Percentiles rank a stretch among this genome's conserved stretches.
These are phyloP conservation scores for Nannoperca obscura DNA, from an alignment of 2,797 vertebrate genomes.

Conservation along the genomic window DNA sequence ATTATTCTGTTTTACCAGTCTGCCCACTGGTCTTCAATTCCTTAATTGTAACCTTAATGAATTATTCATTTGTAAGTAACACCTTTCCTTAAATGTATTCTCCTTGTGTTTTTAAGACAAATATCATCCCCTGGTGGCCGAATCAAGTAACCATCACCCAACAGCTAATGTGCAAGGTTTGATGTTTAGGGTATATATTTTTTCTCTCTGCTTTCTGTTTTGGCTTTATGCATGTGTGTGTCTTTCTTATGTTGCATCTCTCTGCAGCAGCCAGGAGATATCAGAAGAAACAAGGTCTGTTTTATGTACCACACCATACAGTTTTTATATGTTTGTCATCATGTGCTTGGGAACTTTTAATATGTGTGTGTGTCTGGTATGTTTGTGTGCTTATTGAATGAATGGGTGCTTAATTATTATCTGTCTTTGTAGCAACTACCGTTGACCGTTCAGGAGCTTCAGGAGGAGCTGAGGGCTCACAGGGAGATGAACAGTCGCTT, in stretches of 20 bases:
- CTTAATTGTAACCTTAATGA: neutral
- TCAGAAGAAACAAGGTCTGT: conserved; percentile 93
- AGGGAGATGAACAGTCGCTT: conserved; percentile 93
- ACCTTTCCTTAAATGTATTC: neutral
- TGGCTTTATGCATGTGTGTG: conserved; percentile 73
- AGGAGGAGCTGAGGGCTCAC: conserved; percentile 94
- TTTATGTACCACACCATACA: neutral
- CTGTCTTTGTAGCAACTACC: conserved; percentile 88
- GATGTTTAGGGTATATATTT: neutral
- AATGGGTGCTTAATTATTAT: neutral
- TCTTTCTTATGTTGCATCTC: conserved; percentile 72
- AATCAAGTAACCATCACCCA: conserved; percentile 17
- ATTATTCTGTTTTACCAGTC: neutral
- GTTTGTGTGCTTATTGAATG: neutral
- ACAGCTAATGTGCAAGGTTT: conserved; percentile 17
- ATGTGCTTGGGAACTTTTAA: neutral
- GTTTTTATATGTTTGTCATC: conserved; percentile 47
- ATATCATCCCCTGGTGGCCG: conserved; percentile 57
- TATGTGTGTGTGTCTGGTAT: conserved; percentile 15
- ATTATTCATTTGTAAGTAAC: neutral
- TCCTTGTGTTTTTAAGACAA: conserved; percentile 39
- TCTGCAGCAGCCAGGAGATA: conserved; percentile 91
- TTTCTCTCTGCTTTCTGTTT: conserved; percentile 14
- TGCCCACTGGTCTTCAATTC: neutral
- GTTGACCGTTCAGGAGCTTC: conserved; percentile 94